Percentiles rank a stretch among this genome's conserved stretches.
Evolutionary conservation across 2,797 vertebrate genomes (phyloP).

Genomic region (Hydrophis major): DNA sequence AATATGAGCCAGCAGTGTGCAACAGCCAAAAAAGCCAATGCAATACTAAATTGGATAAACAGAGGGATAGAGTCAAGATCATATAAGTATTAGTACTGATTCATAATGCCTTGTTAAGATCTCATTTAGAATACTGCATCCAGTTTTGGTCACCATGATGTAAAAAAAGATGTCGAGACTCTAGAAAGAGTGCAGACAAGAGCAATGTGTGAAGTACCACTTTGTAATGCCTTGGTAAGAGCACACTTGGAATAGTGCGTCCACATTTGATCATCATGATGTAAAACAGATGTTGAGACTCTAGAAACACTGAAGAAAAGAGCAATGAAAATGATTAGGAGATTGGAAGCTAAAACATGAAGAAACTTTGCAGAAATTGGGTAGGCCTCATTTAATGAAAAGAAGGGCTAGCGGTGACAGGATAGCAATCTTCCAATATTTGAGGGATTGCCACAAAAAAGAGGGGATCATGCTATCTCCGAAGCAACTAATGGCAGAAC

Average conservation of each 20-base stretch:
- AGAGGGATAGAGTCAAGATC: background rate
- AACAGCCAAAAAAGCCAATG: background rate
- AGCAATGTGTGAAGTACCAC: background rate
- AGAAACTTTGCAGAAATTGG: background rate
- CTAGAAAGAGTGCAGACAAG: background rate
- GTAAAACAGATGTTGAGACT: background rate
- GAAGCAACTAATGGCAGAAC: background rate
- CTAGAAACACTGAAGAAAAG: background rate
- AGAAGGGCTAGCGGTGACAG: background rate
- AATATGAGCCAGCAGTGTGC: background rate
- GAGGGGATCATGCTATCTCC: background rate
- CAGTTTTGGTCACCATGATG: background rate
- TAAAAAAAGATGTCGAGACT: background rate
- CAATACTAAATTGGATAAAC: background rate
- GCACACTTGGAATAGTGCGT: background rate
- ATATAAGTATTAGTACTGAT: background rate
- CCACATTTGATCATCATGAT: background rate
- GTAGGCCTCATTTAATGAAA: background rate
- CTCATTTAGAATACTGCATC: background rate
- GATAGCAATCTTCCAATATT: background rate
- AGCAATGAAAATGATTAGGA: background rate
- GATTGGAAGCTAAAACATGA: background rate
- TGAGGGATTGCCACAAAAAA: background rate
- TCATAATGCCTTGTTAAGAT: background rate
- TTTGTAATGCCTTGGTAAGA: background rate